A percentile compares a stretch with the other conserved stretches of the same genome.
Evolutionary conservation across 1,140 invertebrate genomes (phyloP).

Genomic region (Ceratoteleas bidentatus): DNA sequence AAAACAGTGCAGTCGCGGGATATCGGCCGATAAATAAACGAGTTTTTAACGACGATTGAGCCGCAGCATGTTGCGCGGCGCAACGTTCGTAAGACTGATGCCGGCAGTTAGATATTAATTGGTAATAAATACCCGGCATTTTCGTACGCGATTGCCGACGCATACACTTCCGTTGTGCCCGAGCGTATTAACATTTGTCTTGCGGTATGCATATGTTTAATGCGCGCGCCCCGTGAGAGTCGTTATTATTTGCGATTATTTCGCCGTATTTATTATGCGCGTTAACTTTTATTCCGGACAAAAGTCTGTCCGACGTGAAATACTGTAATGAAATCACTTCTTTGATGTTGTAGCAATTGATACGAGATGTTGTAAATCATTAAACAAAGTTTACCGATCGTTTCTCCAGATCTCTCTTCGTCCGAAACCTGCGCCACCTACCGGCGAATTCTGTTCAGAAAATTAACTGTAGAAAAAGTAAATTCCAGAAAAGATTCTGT

Average conservation of each 20-base stretch:
- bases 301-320: conserved; percentile 32
- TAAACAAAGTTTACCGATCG: too few relatives aligned
- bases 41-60: conserved; percentile 51
- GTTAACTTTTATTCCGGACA: conserved; percentile 53
- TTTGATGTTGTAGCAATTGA: background rate
- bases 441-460: background rate
- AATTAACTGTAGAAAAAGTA: too few relatives aligned
- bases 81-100: conserved; percentile 61
- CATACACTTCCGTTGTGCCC: conserved; percentile 55
- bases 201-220: conserved; percentile 44
- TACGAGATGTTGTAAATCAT: background rate
- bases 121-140: conserved; percentile 63
- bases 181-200: conserved; percentile 60
- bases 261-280: conserved; percentile 58
- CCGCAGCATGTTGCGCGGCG: conserved; percentile 46
- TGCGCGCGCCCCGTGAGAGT: conserved; percentile 24
- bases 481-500: too few relatives aligned
- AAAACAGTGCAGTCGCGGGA: conserved; percentile 34
- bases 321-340: conserved; percentile 25
- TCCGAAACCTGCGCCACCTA: too few relatives aligned
- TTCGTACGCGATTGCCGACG: conserved; percentile 40
- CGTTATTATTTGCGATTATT: conserved; percentile 61
- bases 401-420: too few relatives aligned
- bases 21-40: conserved; percentile 48
- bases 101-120: conserved; percentile 55